Evolutionary conservation across 2,113 vertebrate species (phyloP), one percentile per base, ranked within the genome.

Genomic region (Phrynosoma platyrhinos): DNA sequence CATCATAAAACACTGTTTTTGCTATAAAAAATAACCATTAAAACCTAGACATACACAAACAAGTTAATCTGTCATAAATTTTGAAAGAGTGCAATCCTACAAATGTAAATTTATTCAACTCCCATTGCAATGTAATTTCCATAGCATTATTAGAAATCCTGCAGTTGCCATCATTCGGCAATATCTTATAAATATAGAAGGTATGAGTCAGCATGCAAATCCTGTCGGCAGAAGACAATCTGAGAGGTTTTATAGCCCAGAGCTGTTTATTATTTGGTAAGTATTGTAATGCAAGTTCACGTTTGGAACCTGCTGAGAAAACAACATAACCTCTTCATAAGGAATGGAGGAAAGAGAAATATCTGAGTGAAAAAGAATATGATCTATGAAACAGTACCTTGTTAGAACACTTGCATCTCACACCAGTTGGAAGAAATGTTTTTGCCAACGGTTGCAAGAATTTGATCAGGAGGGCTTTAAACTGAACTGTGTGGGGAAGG

Each of bases 31-130:
- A 95, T 93, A 94, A 94, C 92, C 95, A 95, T 97, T 97, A 96
- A 96, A 96, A 96, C 91, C 92, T 94, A 97, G 96, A 95, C 97
- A 96, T 95, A 94, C 96, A 97, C 96, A 97, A 97, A 97, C 96
- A 97, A 97, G 96, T 96, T 97, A 97, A 97, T 97, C 96, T 95
- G 94, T 95, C 96, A 96, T 97, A 97, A 97, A 97, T 97, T 97
- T 95, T 94, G 92, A 95, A 96, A 96, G 92, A 93, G 94, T 95
- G 96, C 96, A 96, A 96, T 96, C 92, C 95, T 94, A 93, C 96
- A 95, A 96, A 96, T 96, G 93, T 97, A 97, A 97, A 97, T 97
- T 94, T 95, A 97, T 97, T 97, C 95, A 94, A 93, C 92, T 95
- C 96, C 96, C 95, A 92, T 93, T 96, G 94, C 95, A 94, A 94